phyloP scores from a whole-genome alignment of 2,888 invertebrate species.

The Punctoribates punctum region DNA sequence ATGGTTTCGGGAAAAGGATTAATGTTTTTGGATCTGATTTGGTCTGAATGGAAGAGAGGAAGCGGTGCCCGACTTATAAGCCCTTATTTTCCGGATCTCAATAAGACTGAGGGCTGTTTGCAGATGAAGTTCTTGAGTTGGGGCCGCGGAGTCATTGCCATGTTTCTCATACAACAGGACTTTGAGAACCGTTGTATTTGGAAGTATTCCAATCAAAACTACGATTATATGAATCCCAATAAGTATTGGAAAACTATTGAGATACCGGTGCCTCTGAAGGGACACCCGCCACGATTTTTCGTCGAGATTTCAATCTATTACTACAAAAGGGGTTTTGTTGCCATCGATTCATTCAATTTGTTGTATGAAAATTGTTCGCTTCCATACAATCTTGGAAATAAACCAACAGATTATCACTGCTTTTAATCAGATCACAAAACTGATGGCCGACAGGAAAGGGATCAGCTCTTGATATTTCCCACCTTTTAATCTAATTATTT shows the following conservation, averaged over 20 bases:
- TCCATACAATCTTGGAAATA: not conserved
- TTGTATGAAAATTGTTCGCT: not conserved
- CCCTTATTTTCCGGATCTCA: not conserved
- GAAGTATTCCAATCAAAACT: not conserved
- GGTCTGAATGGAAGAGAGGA: not conserved
- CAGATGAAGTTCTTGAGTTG: not conserved
- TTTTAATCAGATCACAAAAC: no score
- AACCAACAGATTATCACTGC: no score
- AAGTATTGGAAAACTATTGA: not conserved
- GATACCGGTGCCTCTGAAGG: not conserved
- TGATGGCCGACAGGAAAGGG: no score
- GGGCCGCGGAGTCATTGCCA: not conserved
- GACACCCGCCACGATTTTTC: not conserved
- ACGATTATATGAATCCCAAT: not conserved
- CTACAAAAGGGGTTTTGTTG: not conserved
- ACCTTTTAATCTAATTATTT: no score
- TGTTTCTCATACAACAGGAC: not conserved
- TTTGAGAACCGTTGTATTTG: not conserved
- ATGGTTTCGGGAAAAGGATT: not conserved
- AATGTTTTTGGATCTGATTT: not conserved
- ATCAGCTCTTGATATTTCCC: no score
- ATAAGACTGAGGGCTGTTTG: not conserved
- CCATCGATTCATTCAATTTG: not conserved
- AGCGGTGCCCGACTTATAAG: not conserved
- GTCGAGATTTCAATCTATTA: not conserved